A percentile compares a stretch with the other conserved stretches of the same genome.
Conservation (phyloP, 2,888 invertebrate genomes). For the Parapristionchus giblindavisi region DNA sequence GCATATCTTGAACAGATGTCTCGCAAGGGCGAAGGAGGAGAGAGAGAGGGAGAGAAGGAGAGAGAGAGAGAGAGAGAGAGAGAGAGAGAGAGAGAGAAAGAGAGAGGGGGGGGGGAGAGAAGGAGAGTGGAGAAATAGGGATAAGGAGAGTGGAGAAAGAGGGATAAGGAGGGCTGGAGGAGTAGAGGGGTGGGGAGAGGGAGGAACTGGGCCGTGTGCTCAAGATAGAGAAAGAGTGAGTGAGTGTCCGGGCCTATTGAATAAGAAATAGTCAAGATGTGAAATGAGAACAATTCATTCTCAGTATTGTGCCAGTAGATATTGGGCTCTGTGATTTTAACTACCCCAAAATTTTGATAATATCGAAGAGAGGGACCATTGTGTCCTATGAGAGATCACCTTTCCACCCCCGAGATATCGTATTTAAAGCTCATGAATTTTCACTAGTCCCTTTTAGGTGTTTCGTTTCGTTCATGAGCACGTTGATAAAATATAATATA, state of each 20-base stretch:
- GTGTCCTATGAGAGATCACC: too few species aligned
- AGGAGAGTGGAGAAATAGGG: not conserved
- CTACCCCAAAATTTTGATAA: too few species aligned
- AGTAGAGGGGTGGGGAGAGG: not conserved
- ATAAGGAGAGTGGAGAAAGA: not conserved
- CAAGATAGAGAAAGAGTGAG: not conserved
- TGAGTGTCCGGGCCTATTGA: not conserved
- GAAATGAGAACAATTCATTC: too few species aligned
- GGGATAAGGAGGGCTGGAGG: not conserved
- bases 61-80: slow-evolving; percentile 7
- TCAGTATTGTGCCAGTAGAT: too few species aligned
- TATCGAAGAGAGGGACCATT: too few species aligned
- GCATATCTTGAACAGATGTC: too few species aligned
- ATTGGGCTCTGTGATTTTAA: too few species aligned
- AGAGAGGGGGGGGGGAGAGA: not conserved
- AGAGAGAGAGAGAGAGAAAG: not conserved
- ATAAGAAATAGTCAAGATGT: not conserved
- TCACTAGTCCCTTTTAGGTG: too few species aligned
- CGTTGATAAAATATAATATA: too few species aligned
- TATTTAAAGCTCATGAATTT: too few species aligned
- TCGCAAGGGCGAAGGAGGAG: not conserved
- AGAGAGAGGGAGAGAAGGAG: not conserved
- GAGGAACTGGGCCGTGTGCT: not conserved
- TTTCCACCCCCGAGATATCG: too few species aligned
- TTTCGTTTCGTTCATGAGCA: too few species aligned